Evolutionary conservation across 2,113 vertebrate species (phyloP).

Genomic region (Hyperopisus bebe): DNA sequence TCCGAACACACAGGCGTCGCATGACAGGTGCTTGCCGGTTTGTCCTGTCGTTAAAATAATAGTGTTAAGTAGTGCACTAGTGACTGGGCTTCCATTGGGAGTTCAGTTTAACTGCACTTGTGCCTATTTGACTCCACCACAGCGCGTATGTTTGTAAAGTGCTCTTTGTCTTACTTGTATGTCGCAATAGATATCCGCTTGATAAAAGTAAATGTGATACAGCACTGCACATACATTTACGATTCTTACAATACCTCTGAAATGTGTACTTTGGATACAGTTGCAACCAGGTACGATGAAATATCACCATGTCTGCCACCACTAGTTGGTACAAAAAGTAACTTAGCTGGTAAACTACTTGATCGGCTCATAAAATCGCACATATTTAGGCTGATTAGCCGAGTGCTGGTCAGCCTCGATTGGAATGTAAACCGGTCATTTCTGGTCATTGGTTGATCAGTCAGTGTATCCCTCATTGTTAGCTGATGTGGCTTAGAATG

Average conservation of each 20-base stretch:
- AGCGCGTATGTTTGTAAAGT: too few species aligned
- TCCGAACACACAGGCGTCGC: not conserved
- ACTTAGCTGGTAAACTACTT: not conserved
- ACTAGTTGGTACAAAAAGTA: not conserved
- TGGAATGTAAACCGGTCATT: not conserved
- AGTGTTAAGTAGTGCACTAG: not conserved
- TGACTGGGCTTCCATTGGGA: not conserved
- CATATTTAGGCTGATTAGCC: not conserved
- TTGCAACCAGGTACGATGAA: not conserved
- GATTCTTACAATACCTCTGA: too few species aligned
- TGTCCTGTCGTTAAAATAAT: not conserved
- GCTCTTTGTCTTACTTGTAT: too few species aligned
- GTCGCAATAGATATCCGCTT: too few species aligned
- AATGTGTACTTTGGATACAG: too few species aligned
- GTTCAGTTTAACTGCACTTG: not conserved
- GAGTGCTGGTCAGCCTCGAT: not conserved
- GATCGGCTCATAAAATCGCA: not conserved
- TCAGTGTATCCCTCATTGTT: not conserved
- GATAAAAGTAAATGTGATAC: not conserved
- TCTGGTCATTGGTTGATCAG: not conserved
- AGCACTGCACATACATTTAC: too few species aligned
- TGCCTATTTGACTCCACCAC: too few species aligned
- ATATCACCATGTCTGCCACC: not conserved
- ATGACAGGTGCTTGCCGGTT: not conserved
- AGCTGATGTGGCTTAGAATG: not conserved